phyloP scores from a whole-genome alignment of 2,113 vertebrate species.

The Dolichallabes microphthalmus region DNA sequence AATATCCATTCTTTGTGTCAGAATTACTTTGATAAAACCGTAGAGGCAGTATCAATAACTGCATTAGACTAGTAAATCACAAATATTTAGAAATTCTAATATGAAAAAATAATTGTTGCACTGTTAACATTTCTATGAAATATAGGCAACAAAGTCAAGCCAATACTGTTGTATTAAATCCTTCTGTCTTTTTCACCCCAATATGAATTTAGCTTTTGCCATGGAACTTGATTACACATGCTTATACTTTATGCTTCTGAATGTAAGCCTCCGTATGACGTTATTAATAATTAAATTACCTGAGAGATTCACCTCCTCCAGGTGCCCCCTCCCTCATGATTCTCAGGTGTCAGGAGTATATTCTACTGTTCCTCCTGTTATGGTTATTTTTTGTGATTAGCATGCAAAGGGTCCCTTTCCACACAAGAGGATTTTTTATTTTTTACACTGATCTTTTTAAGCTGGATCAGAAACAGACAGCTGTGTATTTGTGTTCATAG shows the following conservation, averaged over 20 bases:
- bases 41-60: neutral
- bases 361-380: neutral
- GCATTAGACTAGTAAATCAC: neutral
- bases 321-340: neutral
- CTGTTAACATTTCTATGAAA: constrained; percentile 19
- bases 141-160: constrained; percentile 10
- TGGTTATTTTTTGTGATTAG: neutral
- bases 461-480: neutral
- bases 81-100: neutral
- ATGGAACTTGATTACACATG: neutral
- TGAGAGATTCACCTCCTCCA: neutral
- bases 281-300: neutral
- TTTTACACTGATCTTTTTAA: neutral
- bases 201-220: neutral
- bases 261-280: neutral
- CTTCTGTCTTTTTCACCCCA: neutral
- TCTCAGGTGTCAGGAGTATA: neutral
- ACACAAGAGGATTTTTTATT: neutral
- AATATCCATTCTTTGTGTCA: neutral
- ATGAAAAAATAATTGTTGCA: neutral
- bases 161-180: constrained; percentile 3
- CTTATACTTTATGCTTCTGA: neutral
- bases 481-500: neutral
- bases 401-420: neutral
- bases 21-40: neutral